These are phyloP conservation scores for Limnephilus auricula DNA, from an alignment of 2,888 invertebrate genomes.

Conservation along the genomic window DNA sequence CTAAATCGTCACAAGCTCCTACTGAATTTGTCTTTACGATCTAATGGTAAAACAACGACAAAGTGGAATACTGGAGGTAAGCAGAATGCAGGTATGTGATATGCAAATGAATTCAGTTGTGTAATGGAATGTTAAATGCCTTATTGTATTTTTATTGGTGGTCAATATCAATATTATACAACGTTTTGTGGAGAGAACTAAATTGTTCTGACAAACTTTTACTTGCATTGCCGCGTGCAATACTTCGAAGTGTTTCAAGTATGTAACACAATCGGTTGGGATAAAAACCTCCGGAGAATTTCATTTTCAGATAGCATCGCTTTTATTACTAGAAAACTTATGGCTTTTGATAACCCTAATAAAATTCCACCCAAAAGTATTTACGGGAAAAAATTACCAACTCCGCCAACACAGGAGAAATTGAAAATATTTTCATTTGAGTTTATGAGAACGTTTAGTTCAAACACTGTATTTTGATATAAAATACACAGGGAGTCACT, in stretches of 20 bases:
- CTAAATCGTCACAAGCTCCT: not conserved
- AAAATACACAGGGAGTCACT: slow-evolving; percentile 2
- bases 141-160: slow-evolving; percentile 21
- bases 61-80: not conserved
- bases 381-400: not conserved
- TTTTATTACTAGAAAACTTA: not conserved
- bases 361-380: slow-evolving; percentile 2
- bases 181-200: not conserved
- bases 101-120: slow-evolving; percentile 30
- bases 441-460: not conserved
- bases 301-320: not conserved
- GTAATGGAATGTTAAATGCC: not conserved
- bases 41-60: not conserved
- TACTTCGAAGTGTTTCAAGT: not conserved
- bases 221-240: not conserved
- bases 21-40: not conserved
- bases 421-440: slow-evolving; percentile 12
- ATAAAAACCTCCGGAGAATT: not conserved
- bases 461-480: slow-evolving; percentile 27
- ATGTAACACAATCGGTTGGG: not conserved
- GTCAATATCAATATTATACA: slow-evolving; percentile 28
- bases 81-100: not conserved
- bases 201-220: not conserved
- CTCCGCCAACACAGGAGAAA: not conserved
- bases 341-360: not conserved